Evolutionary conservation across 1,140 invertebrate species (phyloP).

Genomic region (Scylla paramamosain): DNA sequence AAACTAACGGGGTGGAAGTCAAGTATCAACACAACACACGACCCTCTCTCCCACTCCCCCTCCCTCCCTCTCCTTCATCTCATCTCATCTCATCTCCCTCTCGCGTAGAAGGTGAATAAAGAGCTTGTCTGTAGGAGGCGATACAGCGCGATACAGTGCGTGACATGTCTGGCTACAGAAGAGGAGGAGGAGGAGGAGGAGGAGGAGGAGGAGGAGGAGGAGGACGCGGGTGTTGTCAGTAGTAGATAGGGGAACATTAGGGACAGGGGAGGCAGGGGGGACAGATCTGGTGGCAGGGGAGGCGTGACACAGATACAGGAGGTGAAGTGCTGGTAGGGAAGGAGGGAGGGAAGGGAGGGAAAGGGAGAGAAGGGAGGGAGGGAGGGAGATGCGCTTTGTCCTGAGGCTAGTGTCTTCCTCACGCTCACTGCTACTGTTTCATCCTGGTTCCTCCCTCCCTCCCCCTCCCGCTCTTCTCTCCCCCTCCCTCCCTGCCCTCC

Average conservation of each 20-base stretch:
- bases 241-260: background rate
- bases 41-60: background rate
- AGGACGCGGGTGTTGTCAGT: background rate
- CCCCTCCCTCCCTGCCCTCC: background rate
- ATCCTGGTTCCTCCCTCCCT: background rate
- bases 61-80: background rate
- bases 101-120: background rate
- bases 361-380: background rate
- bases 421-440: background rate
- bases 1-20: too few species aligned
- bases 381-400: background rate
- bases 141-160: conserved; percentile 1
- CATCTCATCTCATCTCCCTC: background rate
- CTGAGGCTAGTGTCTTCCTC: background rate
- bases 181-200: too few species aligned
- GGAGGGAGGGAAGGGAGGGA: background rate
- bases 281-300: background rate
- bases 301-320: conserved; percentile 18
- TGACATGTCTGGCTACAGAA: background rate
- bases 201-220: background rate
- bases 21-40: too few species aligned
- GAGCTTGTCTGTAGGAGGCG: background rate
- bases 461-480: too few species aligned
- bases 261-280: background rate
- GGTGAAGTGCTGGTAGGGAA: conserved; percentile 1